phyloP scores from a whole-genome alignment of 2,113 vertebrate species.

The Callithrix jacchus region DNA sequence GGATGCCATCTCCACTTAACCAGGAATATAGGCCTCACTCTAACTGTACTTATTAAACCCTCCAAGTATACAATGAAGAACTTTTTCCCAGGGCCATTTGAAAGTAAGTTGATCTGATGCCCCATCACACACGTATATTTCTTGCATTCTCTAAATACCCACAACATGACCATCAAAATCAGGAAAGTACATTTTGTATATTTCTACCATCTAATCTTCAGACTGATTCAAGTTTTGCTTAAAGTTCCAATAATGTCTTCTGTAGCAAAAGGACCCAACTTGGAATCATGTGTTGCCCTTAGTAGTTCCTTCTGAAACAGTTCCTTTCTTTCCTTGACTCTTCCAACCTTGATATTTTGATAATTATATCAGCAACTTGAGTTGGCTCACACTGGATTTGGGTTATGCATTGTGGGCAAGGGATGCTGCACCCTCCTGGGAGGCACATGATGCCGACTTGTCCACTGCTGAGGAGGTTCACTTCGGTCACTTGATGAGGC shows the following conservation, averaged over 20 bases:
- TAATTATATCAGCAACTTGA: not conserved
- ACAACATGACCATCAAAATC: not conserved
- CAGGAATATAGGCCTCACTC: not conserved
- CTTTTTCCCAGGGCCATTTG: not conserved
- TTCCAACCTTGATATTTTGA: not conserved
- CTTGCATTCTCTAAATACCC: not conserved
- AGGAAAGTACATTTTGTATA: not conserved
- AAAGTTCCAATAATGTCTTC: not conserved
- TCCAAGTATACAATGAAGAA: not conserved
- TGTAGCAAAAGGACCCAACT: not conserved
- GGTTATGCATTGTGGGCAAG: not conserved
- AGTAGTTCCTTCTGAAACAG: not conserved
- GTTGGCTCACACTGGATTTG: not conserved
- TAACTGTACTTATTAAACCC: not conserved
- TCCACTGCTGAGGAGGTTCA: not conserved
- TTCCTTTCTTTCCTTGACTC: not conserved
- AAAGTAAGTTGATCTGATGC: not conserved
- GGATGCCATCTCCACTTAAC: not conserved
- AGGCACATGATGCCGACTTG: not conserved
- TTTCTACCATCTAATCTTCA: not conserved
- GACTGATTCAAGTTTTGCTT: not conserved
- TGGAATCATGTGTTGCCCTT: not conserved
- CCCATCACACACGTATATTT: not conserved
- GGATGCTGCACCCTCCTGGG: not conserved
- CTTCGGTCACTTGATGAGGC: not conserved